These are phyloP conservation scores for Ceryle rudis DNA, from an alignment of 2,797 vertebrate genomes.

Conservation along the genomic window DNA sequence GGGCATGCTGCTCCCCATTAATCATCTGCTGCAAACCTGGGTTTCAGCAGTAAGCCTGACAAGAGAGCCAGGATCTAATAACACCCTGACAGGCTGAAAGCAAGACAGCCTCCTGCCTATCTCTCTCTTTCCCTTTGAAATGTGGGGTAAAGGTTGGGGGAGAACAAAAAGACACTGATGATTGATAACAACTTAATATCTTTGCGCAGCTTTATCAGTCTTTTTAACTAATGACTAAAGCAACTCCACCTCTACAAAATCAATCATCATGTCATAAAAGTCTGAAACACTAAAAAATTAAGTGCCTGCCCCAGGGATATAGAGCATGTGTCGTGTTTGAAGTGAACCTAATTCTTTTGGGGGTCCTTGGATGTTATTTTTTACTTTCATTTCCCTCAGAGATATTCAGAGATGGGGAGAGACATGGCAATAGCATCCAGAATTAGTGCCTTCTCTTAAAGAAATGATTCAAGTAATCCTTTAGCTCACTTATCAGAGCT, in stretches of 20 bases:
- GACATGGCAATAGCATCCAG: not conserved
- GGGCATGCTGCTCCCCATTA: not conserved
- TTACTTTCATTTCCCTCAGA: slow-evolving; percentile 17
- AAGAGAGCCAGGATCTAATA: not conserved
- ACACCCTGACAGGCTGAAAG: not conserved
- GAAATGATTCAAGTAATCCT: not conserved
- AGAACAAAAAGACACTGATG: slow-evolving; percentile 51
- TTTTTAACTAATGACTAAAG: slow-evolving; percentile 62
- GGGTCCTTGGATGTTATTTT: slow-evolving; percentile 14
- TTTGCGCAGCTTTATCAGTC: slow-evolving; percentile 49
- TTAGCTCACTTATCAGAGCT: not conserved
- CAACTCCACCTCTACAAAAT: slow-evolving; percentile 56
- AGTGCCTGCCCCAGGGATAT: slow-evolving; percentile 36
- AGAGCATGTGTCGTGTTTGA: slow-evolving; percentile 30
- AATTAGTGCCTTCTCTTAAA: not conserved
- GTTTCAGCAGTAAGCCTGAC: not conserved
- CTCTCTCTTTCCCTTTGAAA: not conserved
- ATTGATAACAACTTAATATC: slow-evolving; percentile 61
- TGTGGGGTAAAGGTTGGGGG: not conserved
- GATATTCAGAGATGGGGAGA: not conserved
- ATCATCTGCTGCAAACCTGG: not conserved
- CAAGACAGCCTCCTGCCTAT: slow-evolving; percentile 9
- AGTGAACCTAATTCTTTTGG: slow-evolving; percentile 30
- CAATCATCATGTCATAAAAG: slow-evolving; percentile 63
- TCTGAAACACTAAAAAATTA: slow-evolving; percentile 47